Evolutionary conservation across 1,140 invertebrate genomes (phyloP), one percentile per base, ranked within the genome.

Genomic region (Neuroterus valhalla): DNA sequence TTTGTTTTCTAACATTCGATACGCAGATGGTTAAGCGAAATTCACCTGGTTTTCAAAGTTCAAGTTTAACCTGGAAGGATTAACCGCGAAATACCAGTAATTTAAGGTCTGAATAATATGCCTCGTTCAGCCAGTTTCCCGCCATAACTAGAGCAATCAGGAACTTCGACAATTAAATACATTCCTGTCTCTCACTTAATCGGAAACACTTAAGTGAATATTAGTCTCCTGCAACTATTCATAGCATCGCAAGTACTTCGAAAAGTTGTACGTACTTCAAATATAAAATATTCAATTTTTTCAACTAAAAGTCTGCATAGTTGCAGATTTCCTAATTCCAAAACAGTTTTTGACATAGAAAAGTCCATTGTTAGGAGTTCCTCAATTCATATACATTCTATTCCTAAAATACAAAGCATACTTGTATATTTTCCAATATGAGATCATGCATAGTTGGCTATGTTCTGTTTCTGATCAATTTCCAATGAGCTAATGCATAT

Each of bases 41-140:
- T 10, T 38, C 31, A 5, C 1, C 26, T 62, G 23, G 21, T 21
- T 55, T 10, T 55, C 15, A 62, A 15, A 62, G 55, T 62, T 62
- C 26, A 12, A n/a, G 55, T 62, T 23, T n/a, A 23, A 1, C 26
- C 52, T 68, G 71, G 62, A 78, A 77, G 76, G 80, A 77, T 77
- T 77, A 78, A 81, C 77, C 75, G 74, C 77, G 73, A 79, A 78
- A 76, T 81, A 66, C 66, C 44, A 67, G 75, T 72, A 74, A 81
- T 81, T 78, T 73, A 81, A 81, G 78, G 78, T 78, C 79, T 74
- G 72, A 77, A 70, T 77, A 55, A 44, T 72, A 78, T 77, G 79
- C 76, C 77, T 81, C 78, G 79, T 81, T 81, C 74, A 78, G 75
- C 68, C 77, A 81, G 72, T 81, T 76, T 71, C 69, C 68, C 77